phyloP scores from a whole-genome alignment of 2,113 vertebrate species.

The Hystrix brachyura region DNA sequence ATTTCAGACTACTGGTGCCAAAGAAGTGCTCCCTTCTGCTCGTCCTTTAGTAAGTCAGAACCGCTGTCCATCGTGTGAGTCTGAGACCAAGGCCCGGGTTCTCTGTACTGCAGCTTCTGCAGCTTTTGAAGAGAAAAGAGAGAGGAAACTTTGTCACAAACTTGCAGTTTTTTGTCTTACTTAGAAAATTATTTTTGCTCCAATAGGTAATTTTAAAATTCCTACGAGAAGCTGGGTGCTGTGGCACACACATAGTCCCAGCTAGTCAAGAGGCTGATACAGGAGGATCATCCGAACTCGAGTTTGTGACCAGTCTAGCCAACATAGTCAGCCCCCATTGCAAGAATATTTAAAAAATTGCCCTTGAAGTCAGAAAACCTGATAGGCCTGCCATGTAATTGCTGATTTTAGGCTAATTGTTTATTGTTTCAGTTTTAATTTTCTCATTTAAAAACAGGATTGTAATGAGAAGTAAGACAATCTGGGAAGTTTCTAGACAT shows the following conservation, averaged over 20 bases:
- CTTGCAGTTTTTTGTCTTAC: background rate
- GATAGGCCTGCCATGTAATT: background rate
- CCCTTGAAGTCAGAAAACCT: background rate
- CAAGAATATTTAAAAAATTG: background rate
- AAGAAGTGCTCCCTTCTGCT: background rate
- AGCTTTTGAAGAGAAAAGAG: background rate
- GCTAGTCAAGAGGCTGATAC: background rate
- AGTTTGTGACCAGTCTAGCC: background rate
- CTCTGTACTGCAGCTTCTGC: background rate
- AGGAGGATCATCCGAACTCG: background rate
- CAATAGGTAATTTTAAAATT: background rate
- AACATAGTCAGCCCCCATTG: background rate
- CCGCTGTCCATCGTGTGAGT: background rate
- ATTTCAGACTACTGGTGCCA: background rate
- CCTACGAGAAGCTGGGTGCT: background rate
- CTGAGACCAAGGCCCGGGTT: background rate
- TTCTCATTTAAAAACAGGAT: background rate
- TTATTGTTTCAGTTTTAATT: background rate
- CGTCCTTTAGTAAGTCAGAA: background rate
- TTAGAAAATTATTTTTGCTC: background rate
- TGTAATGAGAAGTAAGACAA: background rate
- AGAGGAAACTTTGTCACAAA: background rate
- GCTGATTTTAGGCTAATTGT: background rate
- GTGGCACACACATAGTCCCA: too few relatives aligned
- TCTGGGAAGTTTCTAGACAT: background rate